These are phyloP conservation scores for Epinephelus awoara DNA, from an alignment of 2,797 vertebrate species.

Conservation along the genomic window DNA sequence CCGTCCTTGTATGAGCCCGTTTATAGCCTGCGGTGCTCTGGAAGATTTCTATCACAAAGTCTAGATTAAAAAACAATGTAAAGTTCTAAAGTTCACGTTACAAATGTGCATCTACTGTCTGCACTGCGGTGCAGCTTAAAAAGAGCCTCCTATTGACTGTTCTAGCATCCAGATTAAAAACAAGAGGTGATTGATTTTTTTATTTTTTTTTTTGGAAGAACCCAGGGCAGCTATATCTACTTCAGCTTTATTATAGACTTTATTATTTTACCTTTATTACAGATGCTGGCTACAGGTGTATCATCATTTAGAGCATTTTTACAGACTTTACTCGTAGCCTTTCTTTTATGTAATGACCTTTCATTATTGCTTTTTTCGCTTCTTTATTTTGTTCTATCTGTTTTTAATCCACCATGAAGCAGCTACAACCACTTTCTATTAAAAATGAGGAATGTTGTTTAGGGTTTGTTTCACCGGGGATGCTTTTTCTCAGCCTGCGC, in stretches of 20 bases:
- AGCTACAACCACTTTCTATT: background rate
- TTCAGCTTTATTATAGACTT: slow-evolving; percentile 34
- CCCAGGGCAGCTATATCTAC: slow-evolving; percentile 16
- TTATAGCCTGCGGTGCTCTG: background rate
- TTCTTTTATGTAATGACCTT: slow-evolving; percentile 30
- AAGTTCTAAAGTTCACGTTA: slow-evolving; percentile 2
- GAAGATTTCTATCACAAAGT: background rate
- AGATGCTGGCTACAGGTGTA: background rate
- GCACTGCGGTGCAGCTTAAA: background rate
- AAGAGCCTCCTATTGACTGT: background rate
- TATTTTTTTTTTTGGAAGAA: slow-evolving; percentile 2
- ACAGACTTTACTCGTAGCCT: background rate
- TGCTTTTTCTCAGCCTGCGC: background rate
- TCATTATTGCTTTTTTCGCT: slow-evolving; percentile 45
- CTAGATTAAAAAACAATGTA: slow-evolving; percentile 12
- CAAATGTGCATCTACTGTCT: slow-evolving; percentile 4
- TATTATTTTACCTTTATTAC: slow-evolving; percentile 47
- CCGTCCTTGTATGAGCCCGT: background rate
- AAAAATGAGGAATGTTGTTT: background rate
- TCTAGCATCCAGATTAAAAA: slow-evolving; percentile 33
- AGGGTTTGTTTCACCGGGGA: background rate
- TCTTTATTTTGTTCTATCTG: slow-evolving; percentile 13
- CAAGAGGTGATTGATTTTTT: slow-evolving; percentile 42
- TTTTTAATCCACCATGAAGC: slow-evolving; percentile 35
- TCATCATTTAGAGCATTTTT: slow-evolving; percentile 26